Conservation (phyloP, 2,888 invertebrate genomes). For the Argyra leucocephala region DNA sequence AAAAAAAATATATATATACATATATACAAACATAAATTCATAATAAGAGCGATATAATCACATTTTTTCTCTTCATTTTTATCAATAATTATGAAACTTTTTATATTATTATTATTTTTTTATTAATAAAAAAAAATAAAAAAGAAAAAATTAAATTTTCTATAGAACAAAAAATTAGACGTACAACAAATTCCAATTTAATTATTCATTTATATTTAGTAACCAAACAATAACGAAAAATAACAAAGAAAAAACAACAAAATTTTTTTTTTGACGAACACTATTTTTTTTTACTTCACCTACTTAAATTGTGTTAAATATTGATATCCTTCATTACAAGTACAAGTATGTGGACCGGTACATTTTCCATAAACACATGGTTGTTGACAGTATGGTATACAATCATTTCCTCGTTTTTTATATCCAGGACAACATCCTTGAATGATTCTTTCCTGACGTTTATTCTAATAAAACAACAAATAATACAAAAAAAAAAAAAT, state of each 20-base stretch:
- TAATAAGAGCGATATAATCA: too few relatives aligned
- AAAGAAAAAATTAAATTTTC: neutral
- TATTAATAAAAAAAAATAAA: neutral
- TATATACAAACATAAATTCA: too few relatives aligned
- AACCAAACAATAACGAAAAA: too few relatives aligned
- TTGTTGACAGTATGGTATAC: constrained; percentile 27
- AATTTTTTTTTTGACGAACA: neutral
- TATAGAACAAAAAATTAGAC: too few relatives aligned
- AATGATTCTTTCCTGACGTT: constrained; percentile 12
- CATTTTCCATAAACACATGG: constrained; percentile 32
- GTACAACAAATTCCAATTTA: too few relatives aligned
- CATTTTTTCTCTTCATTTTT: too few relatives aligned
- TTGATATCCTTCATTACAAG: constrained; percentile 40
- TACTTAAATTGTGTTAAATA: constrained; percentile 15
- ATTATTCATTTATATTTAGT: too few relatives aligned
- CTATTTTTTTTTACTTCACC: neutral
- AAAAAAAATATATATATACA: too few relatives aligned
- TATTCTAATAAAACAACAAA: constrained; percentile 17
- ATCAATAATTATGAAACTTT: too few relatives aligned
- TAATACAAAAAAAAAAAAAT: too few relatives aligned
- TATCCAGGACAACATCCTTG: constrained; percentile 29
- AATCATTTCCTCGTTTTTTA: constrained; percentile 18
- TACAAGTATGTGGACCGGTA: constrained; percentile 35
- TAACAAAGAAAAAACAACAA: too few relatives aligned
- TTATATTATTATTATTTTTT: too few relatives aligned